phyloP scores from a whole-genome alignment of 2,888 invertebrate species.

The Falcaria lacertinaria region DNA sequence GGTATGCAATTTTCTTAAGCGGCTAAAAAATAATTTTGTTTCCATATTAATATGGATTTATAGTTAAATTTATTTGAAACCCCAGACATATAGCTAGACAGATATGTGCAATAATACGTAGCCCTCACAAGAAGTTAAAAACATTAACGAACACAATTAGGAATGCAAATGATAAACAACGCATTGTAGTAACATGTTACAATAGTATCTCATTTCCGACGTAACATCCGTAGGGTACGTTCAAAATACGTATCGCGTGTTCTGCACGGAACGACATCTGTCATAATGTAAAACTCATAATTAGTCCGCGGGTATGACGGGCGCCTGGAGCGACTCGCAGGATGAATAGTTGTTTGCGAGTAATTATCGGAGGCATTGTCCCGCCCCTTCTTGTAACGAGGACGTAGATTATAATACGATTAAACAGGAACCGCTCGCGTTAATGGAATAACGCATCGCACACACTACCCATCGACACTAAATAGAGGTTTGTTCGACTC shows the following conservation, averaged over 20 bases:
- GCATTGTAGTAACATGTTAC: not conserved
- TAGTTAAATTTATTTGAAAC: no score
- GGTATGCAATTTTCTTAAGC: no score
- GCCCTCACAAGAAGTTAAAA: no score
- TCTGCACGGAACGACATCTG: constrained; percentile 22
- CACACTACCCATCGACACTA: constrained; percentile 18
- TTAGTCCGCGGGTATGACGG: constrained; percentile 5
- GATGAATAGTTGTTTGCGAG: constrained; percentile 41
- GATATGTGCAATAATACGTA: no score
- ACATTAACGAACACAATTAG: no score
- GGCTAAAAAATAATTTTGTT: no score
- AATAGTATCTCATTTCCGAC: constrained; percentile 6
- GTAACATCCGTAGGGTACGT: constrained; percentile 8
- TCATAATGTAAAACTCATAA: constrained; percentile 32
- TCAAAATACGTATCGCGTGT: constrained; percentile 11
- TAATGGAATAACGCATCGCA: constrained; percentile 28
- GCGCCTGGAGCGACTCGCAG: constrained; percentile 12
- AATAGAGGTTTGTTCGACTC: no score
- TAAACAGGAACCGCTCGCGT: constrained; percentile 22
- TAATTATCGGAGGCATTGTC: constrained; percentile 53
- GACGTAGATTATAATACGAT: constrained; percentile 43
- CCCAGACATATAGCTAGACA: no score
- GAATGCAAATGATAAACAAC: not conserved
- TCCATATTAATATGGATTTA: no score
- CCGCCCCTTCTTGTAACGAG: constrained; percentile 29